These are phyloP conservation scores for Panagrolaimus sp. DNA, from an alignment of 1,140 invertebrate species.

Conservation along the genomic window DNA sequence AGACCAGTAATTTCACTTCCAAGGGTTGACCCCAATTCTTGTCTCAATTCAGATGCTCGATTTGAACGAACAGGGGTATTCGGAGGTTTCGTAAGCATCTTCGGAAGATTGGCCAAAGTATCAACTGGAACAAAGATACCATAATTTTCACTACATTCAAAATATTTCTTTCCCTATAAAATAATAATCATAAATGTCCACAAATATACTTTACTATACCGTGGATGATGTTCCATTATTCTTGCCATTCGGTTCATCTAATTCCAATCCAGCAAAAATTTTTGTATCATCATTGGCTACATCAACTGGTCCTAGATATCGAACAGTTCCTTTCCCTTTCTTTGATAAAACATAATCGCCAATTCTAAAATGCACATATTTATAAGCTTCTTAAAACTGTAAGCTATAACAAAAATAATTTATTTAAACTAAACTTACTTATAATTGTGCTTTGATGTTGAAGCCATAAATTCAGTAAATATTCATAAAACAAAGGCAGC, in stretches of 20 bases:
- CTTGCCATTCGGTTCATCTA: conserved; percentile 3
- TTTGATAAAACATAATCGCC: background rate
- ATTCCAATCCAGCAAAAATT: background rate
- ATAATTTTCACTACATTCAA: background rate
- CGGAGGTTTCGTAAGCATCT: background rate
- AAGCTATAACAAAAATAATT: background rate
- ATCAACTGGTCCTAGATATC: background rate
- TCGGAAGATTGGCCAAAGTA: background rate
- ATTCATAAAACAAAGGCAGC: too few species aligned
- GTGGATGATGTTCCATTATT: background rate
- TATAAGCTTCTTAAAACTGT: background rate
- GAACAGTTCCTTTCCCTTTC: background rate
- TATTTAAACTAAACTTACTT: background rate
- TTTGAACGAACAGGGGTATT: background rate
- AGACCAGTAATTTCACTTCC: background rate
- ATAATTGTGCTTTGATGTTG: background rate
- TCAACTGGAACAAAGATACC: background rate
- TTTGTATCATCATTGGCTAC: background rate
- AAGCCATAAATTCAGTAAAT: background rate
- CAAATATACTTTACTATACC: background rate
- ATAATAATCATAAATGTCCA: background rate
- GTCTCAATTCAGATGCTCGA: background rate
- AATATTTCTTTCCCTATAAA: background rate
- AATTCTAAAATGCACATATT: background rate
- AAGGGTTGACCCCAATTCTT: background rate